Percentiles rank a stretch among this genome's conserved stretches.
These are phyloP conservation scores for Polydesmus complanatus DNA, from an alignment of 2,888 invertebrate genomes.

Conservation along the genomic window DNA sequence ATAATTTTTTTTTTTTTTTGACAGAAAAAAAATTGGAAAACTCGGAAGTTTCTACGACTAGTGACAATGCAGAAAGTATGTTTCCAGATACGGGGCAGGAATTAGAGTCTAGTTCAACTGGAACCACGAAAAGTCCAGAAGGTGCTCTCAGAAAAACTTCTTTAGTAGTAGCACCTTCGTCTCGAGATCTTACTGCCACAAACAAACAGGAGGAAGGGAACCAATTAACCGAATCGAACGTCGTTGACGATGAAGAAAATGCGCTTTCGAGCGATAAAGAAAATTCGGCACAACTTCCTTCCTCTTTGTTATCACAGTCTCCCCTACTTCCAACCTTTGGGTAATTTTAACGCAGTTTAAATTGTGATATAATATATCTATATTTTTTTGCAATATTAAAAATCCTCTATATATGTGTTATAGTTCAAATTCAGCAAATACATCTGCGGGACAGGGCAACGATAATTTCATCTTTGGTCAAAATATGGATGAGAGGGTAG, in stretches of 20 bases:
- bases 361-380: not conserved
- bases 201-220: not conserved
- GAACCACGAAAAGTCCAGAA: not conserved
- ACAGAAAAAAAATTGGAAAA: constrained; percentile 3
- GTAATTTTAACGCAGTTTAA: not conserved
- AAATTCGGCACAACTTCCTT: not conserved
- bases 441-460: constrained; percentile 6
- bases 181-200: not conserved
- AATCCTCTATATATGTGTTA: not conserved
- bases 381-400: not conserved
- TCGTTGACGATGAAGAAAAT: no score
- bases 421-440: not conserved
- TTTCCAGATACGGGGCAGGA: constrained; percentile 3
- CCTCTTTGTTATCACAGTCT: no score
- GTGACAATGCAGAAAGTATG: not conserved
- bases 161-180: not conserved
- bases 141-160: constrained; percentile 2
- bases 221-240: not conserved
- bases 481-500: constrained; percentile 70
- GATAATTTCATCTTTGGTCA: constrained; percentile 85
- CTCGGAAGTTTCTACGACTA: constrained; percentile 11
- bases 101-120: not conserved
- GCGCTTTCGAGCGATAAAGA: not conserved
- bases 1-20: not conserved
- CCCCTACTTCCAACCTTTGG: not conserved